Conservation (phyloP, 2,797 vertebrate genomes). For the Cossypha dichroa region DNA sequence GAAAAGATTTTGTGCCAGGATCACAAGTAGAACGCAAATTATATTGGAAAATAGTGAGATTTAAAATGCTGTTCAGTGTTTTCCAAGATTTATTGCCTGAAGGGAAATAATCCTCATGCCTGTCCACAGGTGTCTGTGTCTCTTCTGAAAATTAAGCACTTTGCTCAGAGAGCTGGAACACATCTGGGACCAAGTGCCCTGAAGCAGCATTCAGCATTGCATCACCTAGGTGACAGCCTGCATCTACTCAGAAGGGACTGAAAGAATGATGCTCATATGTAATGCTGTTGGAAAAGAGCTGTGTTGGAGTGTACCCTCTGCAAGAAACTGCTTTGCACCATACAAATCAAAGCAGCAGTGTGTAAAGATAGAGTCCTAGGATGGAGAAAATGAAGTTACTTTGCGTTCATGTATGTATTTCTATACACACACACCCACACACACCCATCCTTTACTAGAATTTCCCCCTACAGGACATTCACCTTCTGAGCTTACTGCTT, state of each 20-base stretch:
- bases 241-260: neutral
- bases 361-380: neutral
- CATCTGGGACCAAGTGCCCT: neutral
- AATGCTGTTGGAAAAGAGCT: neutral
- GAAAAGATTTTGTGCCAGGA: neutral
- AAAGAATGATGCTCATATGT: neutral
- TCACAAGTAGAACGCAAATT: neutral
- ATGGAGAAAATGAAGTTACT: neutral
- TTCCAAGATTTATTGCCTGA: neutral
- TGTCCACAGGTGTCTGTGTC: neutral
- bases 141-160: neutral
- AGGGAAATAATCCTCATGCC: neutral
- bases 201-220: neutral
- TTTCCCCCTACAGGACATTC: neutral
- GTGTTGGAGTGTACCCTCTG: neutral
- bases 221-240: neutral
- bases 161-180: neutral
- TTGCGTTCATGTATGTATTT: neutral
- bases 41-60: neutral
- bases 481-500: neutral
- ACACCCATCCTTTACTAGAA: neutral
- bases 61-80: neutral
- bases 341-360: neutral
- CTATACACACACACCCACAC: accelerated
- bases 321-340: neutral